Conservation (phyloP, 2,888 invertebrate species). For the Tethea ocularis region DNA sequence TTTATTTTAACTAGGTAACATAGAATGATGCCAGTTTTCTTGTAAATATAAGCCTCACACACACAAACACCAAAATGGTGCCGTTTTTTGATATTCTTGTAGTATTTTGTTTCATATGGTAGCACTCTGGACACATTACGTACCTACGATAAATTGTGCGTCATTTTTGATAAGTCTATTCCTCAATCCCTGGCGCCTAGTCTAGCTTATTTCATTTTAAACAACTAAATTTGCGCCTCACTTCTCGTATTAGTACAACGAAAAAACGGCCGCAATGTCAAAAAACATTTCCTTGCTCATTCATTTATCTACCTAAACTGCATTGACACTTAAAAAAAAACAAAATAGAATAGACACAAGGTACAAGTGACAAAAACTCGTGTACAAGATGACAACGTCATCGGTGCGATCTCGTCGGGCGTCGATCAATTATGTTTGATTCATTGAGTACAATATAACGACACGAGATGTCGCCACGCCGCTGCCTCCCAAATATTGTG, state of each 20-base stretch:
- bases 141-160: no score
- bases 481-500: conserved; percentile 76
- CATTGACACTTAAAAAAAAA: conserved; percentile 21
- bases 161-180: no score
- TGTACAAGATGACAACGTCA: conserved; percentile 62
- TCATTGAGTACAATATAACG: conserved; percentile 61
- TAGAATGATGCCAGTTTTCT: no score
- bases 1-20: no score
- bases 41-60: no score
- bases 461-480: conserved; percentile 50
- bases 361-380: conserved; percentile 64
- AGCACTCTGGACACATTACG: no score
- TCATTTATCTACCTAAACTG: conserved; percentile 38
- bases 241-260: not conserved
- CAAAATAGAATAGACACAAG: conserved; percentile 14
- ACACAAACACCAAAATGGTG: no score
- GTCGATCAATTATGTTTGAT: conserved; percentile 78
- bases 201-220: not conserved
- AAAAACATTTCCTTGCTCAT: conserved; percentile 29
- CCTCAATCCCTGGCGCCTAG: no score
- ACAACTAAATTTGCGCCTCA: not conserved
- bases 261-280: conserved; percentile 11
- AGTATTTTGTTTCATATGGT: no score
- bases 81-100: no score
- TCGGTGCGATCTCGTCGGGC: conserved; percentile 42